These are phyloP conservation scores for Arbacia lixula DNA, from an alignment of 53 echinoderm and acorn worm species.

Conservation along the genomic window DNA sequence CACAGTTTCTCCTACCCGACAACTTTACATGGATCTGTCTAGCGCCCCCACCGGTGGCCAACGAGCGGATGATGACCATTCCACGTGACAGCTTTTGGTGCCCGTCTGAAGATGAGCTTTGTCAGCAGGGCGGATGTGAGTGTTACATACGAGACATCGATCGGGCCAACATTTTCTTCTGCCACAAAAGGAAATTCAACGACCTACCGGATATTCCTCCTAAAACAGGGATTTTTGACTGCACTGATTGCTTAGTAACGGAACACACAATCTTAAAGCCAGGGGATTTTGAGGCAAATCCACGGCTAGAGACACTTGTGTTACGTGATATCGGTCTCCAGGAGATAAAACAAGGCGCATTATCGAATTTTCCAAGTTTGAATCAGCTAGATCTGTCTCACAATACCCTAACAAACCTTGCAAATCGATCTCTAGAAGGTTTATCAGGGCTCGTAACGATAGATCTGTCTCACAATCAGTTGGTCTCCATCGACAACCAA, in stretches of 20 bases:
- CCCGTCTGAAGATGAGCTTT: conserved; percentile 30
- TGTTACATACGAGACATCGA: conserved; percentile 54
- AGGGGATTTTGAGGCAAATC: conserved; percentile 10
- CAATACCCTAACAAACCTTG: conserved; percentile 39
- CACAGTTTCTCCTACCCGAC: conserved; percentile 34
- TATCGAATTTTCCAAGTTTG: conserved; percentile 45
- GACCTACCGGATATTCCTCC: conserved; percentile 34
- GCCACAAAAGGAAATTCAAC: neutral
- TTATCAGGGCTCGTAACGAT: conserved; percentile 10
- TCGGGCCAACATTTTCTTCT: conserved; percentile 37
- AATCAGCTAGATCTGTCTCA: conserved; percentile 35
- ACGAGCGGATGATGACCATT: conserved; percentile 36
- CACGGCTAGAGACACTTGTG: conserved; percentile 35
- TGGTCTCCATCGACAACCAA: neutral
- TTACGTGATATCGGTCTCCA: conserved; percentile 47
- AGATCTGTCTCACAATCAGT: conserved; percentile 54
- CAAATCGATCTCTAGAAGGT: conserved; percentile 1
- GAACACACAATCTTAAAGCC: neutral
- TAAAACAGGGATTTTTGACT: conserved; percentile 46
- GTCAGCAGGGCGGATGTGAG: conserved; percentile 4
- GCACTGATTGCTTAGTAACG: conserved; percentile 14
- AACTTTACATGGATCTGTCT: conserved; percentile 42
- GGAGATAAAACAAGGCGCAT: conserved; percentile 39
- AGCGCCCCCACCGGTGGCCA: conserved; percentile 48
- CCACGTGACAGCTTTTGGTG: conserved; percentile 55